Conservation (phyloP, 2,888 invertebrate genomes). For the Troides aeacus region DNA sequence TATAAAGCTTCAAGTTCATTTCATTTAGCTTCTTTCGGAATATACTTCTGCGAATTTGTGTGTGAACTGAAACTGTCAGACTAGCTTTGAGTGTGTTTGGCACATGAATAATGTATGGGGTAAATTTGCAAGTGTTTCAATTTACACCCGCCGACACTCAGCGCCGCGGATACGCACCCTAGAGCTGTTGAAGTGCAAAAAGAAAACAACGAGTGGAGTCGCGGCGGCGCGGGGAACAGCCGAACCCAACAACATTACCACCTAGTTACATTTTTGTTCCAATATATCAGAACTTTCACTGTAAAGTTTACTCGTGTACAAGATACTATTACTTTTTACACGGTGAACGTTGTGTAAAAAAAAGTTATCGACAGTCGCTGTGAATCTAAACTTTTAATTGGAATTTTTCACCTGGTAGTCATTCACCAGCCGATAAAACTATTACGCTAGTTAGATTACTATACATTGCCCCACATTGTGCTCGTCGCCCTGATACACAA, state of each 20-base stretch:
- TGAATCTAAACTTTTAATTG: too few species aligned
- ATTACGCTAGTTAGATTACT: too few species aligned
- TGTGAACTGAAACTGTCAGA: slow-evolving; percentile 65
- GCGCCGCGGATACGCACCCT: slow-evolving; percentile 66
- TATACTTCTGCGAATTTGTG: slow-evolving; percentile 55
- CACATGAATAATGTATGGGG: slow-evolving; percentile 77
- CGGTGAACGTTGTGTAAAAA: too few species aligned
- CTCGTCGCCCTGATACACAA: too few species aligned
- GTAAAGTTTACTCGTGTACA: too few species aligned
- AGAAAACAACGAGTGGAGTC: slow-evolving; percentile 63
- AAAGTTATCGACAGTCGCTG: too few species aligned
- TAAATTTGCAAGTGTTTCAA: slow-evolving; percentile 81
- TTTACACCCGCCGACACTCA: slow-evolving; percentile 75
- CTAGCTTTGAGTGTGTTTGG: slow-evolving; percentile 65
- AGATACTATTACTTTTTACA: too few species aligned
- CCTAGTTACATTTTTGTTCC: slow-evolving; percentile 33
- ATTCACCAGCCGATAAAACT: too few species aligned
- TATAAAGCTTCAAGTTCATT: slow-evolving; percentile 30
- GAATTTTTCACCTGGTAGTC: too few species aligned
- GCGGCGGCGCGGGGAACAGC: slow-evolving; percentile 41
- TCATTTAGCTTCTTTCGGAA: slow-evolving; percentile 48
- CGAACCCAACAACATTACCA: slow-evolving; percentile 38
- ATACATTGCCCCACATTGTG: too few species aligned
- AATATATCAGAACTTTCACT: too few species aligned
- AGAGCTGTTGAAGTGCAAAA: slow-evolving; percentile 73